Percentiles rank a stretch among this genome's conserved stretches.
Evolutionary conservation across 2,113 vertebrate species (phyloP).

Genomic region (Pomatostomus ruficeps): DNA sequence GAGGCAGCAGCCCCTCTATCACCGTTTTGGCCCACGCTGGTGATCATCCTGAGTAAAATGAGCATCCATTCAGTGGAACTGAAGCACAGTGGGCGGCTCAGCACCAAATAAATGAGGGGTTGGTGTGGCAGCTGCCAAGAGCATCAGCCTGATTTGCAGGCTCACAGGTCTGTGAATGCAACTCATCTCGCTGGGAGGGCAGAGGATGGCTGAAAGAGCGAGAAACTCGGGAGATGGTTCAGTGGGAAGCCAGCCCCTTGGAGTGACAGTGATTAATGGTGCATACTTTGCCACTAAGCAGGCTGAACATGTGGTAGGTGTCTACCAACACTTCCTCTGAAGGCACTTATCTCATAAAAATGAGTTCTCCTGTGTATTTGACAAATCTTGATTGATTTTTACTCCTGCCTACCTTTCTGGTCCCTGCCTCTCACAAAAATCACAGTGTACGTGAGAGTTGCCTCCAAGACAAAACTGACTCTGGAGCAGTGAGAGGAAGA

Average conservation of each 20-base stretch:
- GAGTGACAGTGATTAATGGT: conserved; percentile 28
- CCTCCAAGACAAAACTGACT: neutral
- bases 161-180: neutral
- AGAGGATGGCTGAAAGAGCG: neutral
- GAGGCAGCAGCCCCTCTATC: neutral
- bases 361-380: neutral
- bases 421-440: neutral
- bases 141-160: neutral
- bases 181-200: neutral
- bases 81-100: neutral
- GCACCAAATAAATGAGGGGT: neutral
- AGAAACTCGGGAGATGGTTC: neutral
- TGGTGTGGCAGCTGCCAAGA: neutral
- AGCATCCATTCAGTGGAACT: neutral
- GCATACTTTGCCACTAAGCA: neutral
- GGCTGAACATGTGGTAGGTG: conserved; percentile 20
- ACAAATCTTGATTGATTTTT: conserved; percentile 43
- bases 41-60: neutral
- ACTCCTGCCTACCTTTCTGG: neutral
- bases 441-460: neutral
- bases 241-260: neutral
- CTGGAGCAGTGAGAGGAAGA: neutral
- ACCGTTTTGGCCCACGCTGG: neutral
- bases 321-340: neutral
- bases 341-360: conserved; percentile 35